Base-by-base conservation (phyloP, 2,797 vertebrate genomes). In the Falco berigora region DNA sequence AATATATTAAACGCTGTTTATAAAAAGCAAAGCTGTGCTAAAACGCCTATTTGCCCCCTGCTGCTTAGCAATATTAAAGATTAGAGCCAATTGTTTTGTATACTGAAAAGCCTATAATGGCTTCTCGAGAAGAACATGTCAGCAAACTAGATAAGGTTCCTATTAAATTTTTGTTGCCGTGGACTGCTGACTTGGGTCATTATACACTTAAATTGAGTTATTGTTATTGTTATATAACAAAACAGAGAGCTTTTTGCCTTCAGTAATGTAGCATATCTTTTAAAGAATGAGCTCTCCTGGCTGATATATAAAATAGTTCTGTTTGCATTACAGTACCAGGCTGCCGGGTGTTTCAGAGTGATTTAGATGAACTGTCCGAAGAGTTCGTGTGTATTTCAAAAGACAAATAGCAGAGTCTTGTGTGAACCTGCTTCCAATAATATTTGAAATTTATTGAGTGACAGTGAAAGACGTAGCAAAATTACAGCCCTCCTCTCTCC, bases 51-150 rank as follows among this genome's bases (percentile, higher is more conserved):
- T 97, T 98, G 85, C 97, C 96, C 95, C 97, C 97, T 94, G 92
- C 96, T 97, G 96, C 85, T 98, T 97, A 97, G 94, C 94, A 97
- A 85, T 98, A 97, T 97, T 98, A 97, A 98, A 98, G 95, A 98
- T 98, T 98, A 97, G 97, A 97, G 88, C 17, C 95, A 97, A 97
- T 97, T 97, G 96, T 96, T 97, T 97, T 97, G 83, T 96, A 97
- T 94, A 94, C 94, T 90, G 93, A 97, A 97, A 64, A 97, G 62
- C 46, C 78, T 93, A n/a, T 94, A 97, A 97, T 93, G 82, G 69
- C 59, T 97, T 97, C 96, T 96, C 80, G 84, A 96, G 95, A 97
- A 96, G 93, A 95, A 77, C 85, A 92, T 56, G 46, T 97, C 97
- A 97, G 97, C 92, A 97, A 97, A 97, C 94, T 94, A 97, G 95